These are phyloP conservation scores for Piaya cayana DNA, from an alignment of 2,113 vertebrate genomes.

Conservation along the genomic window DNA sequence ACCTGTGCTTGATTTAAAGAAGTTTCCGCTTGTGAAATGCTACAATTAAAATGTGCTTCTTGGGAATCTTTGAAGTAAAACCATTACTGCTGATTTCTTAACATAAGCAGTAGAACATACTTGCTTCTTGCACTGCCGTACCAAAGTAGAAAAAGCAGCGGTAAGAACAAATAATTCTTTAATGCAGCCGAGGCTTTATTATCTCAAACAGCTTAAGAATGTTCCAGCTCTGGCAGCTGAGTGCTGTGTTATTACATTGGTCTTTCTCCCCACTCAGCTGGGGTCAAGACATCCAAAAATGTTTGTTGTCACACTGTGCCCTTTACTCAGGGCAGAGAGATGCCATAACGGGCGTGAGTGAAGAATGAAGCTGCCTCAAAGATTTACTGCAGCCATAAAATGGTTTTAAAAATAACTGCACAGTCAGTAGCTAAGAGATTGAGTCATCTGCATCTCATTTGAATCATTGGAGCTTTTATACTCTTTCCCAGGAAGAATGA, in stretches of 20 bases:
- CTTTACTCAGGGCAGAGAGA: background rate
- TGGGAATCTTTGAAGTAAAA: background rate
- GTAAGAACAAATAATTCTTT: background rate
- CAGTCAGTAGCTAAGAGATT: conserved; percentile 71
- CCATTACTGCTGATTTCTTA: background rate
- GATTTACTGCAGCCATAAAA: conserved; percentile 67
- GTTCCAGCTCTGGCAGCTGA: background rate
- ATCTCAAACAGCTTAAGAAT: background rate
- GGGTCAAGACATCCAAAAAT: background rate
- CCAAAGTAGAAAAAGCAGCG: background rate
- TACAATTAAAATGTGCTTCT: background rate
- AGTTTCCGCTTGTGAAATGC: background rate
- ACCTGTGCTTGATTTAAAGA: background rate
- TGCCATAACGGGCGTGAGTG: background rate
- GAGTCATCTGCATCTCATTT: conserved; percentile 77
- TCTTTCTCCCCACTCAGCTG: background rate
- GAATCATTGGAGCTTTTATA: conserved; percentile 59
- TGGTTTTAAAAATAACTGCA: conserved; percentile 79
- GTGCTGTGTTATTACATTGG: background rate
- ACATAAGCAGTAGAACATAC: background rate
- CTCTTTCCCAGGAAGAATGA: conserved; percentile 69
- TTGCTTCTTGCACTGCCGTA: background rate
- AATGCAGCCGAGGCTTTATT: background rate
- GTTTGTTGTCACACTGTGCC: background rate
- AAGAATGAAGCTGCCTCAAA: conserved; percentile 41